Evolutionary conservation across 2,113 vertebrate species (phyloP), one percentile per base, ranked within the genome.

Genomic region (Hippocampus guttulatus): DNA sequence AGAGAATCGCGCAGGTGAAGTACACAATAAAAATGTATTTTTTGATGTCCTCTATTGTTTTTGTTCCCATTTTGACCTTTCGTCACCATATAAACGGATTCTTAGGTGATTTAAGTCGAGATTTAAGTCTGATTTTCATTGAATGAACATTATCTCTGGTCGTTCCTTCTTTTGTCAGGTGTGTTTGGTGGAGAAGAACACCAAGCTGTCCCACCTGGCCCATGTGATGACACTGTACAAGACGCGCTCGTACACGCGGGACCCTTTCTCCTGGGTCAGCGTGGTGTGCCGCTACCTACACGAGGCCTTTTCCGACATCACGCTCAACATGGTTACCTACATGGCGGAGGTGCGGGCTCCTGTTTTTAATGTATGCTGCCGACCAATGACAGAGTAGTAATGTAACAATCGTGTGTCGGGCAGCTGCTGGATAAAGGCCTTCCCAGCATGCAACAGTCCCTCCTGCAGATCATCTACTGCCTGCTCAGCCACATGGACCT

Each of bases 161-260:
- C 25, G n/a, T 49, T 30, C 2, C 2, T 16, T 67, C 51, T 68
- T 8, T 45, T 1, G 20, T 68, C 80, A 99, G 97, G 97, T 98
- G 81, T 99, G 97, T 89, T 86, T 98, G 83, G 93, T 93, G 87
- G 97, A 99, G 84, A 98, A 97, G 87, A 95, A 97, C 74, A 94
- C 96, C 15, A 99, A 99, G 80, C 90, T 99, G 5, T 97, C 97
- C 45, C 98, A 99, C 74, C 87, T 99, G 78, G 97, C 97, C 8
- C 97, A 99, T 21, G 97, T 99, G 40, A 99, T 99, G 97, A 98
- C 95, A 14, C 94, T 99, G 54, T 99, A 99, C 81, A 98, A 97
- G 90, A 98, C 95, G 0, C 95, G 96, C 27, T 98, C 96, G 73
- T 99, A 99, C 79, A 98, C 97, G 0, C 92, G 97, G 63, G 96